Base-by-base conservation (phyloP, 2,888 invertebrate genomes). In the Chironomus tentans region DNA sequence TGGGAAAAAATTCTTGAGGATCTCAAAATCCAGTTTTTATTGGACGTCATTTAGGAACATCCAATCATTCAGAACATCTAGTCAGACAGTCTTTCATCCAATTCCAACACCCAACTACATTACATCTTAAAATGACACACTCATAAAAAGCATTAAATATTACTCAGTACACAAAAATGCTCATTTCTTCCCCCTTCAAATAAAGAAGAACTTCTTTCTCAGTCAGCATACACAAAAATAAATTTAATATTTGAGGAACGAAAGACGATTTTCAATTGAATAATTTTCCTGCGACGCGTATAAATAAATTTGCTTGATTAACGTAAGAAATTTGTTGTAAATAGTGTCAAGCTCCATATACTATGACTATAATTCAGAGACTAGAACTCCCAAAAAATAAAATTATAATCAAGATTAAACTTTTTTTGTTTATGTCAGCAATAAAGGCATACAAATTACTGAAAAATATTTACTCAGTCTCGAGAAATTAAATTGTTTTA, bases 221-320 rank as follows among this genome's bases (percentile, higher is more conserved):
- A 56, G 56, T 56, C 56, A 56, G 56, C 56, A 56, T 18, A 56
- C 3, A 21, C 24, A 12, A 65, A 28, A 28, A 28, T 28, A 28
- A 38, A 38, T 38, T 38, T 38, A 38, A 38, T 38, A 38, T 38
- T 38, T 28, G 56, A 56, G n/a, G 65, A 65, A 21, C 18, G 56
- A 56, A 56, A 56, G 56, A 56, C 56, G 56, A 24, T 21, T 65
- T 62, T 68, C 13, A 68, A 68, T 68, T 68, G 68, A 18, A 68
- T 68, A 68, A 68, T 68, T 68, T 46, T 68, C 68, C 28, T 68
- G 46, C 68, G 46, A 68, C 68, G 68, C 46, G 68, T 22, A 68
- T 22, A 68, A 68, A 68, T 68, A 46, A 68, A 38, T 68, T 46
- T 68, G 28, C 28, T 68, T 68, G 28, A 68, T 68, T 68, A 68